Evolutionary conservation across 1,140 invertebrate species (phyloP).

Genomic region (Hyles euphorbiae): DNA sequence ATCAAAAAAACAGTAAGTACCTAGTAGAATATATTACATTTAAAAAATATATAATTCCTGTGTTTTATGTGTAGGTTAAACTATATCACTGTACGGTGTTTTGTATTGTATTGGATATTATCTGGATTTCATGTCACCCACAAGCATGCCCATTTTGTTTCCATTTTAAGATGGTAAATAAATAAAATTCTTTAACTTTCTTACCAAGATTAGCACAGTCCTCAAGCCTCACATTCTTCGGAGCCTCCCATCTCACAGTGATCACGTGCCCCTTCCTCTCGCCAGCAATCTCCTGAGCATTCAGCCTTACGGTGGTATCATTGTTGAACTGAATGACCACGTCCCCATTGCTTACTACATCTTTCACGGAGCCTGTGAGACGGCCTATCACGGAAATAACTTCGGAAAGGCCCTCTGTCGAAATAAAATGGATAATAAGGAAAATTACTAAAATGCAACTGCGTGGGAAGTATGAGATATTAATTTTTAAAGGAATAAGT

Average conservation of each 20-base stretch:
- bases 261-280: slow-evolving; percentile 33
- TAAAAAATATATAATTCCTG: too few relatives aligned
- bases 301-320: slow-evolving; percentile 37
- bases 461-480: too few relatives aligned
- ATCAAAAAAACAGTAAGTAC: too few relatives aligned
- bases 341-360: slow-evolving; percentile 35
- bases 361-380: slow-evolving; percentile 32
- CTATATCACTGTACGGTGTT: too few relatives aligned
- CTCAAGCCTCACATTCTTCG: slow-evolving; percentile 37
- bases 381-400: slow-evolving; percentile 44
- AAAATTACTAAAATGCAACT: too few relatives aligned
- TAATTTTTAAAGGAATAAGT: too few relatives aligned
- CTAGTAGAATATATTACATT: too few relatives aligned
- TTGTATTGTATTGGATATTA: too few relatives aligned
- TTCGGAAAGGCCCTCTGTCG: slow-evolving; percentile 33
- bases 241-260: slow-evolving; percentile 45
- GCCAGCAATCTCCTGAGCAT: slow-evolving; percentile 23
- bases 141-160: too few relatives aligned
- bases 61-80: too few relatives aligned
- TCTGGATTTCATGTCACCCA: too few relatives aligned
- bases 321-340: slow-evolving; percentile 43
- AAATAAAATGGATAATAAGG: neutral
- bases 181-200: neutral
- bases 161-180: too few relatives aligned
- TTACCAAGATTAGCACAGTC: slow-evolving; percentile 58